Base-by-base conservation (phyloP, 2,113 vertebrate genomes). In the Callipepla californica region DNA sequence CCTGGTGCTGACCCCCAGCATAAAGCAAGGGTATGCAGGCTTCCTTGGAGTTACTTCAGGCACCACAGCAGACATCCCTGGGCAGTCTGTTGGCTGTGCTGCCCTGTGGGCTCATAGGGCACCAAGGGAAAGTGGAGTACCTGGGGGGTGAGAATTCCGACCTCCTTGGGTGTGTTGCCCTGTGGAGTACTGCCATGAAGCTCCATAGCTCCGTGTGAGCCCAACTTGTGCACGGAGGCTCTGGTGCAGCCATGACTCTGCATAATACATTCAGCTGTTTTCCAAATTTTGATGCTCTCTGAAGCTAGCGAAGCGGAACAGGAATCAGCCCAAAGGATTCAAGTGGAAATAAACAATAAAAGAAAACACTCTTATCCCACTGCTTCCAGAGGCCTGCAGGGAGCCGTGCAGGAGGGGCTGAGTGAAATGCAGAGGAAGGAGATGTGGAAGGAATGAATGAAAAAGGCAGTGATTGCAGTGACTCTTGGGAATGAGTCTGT, bases 171-270 rank as follows among this genome's bases (percentile, higher is more conserved):
- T 68, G 36, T 63, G 26, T 50, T 85, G 61, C 72, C 44, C 36
- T 51, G 32, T 69, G 84, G 81, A 67, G 81, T 14, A 36, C 25
- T 51, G 63, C 63, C 34, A 0, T 1, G n/a, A 17, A 18, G 20
- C 38, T 87, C 50, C 76, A 30, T n/a, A 32, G 30, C 53, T 90
- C 74, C 76, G 30, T 13, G 10, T 68, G 67, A 65, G 77, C 70
- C 72, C 34, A 21, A 47, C 10, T 63, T 59, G 51, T 65, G 61
- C 28, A 25, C 13, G 34, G 87, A 22, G 1, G 38, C 70, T 80
- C n/a, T 36, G 20, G 47, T 36, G 84, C 82, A 80, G 82, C 91
- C 61, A 2, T 94, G 95, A 84, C 80, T 92, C 94, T 69, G 73
- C 94, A 67, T 17, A 69, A 61, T 9, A 26, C 26, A 15, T 47